phyloP scores from a whole-genome alignment of 2,113 vertebrate genomes.

The Eonycteris spelaea region DNA sequence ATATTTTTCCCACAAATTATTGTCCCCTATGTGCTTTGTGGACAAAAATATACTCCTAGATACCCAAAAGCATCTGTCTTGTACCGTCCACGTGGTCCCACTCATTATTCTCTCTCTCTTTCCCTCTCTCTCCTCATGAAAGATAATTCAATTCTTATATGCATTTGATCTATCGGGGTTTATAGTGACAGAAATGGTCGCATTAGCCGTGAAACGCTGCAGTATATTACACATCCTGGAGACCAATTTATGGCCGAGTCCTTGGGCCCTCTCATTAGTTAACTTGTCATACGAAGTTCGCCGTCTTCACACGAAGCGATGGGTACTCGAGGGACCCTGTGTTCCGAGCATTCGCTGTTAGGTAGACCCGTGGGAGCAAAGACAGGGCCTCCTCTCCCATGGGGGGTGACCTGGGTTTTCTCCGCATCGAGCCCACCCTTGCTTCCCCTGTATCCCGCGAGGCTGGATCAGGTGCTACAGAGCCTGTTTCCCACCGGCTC shows the following conservation, averaged over 20 bases:
- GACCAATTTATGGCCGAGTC: background rate
- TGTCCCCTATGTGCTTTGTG: background rate
- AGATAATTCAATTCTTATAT: background rate
- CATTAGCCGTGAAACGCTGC: background rate
- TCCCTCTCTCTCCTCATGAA: no score
- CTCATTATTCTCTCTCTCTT: background rate
- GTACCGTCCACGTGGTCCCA: rapidly evolving
- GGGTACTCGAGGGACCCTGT: rapidly evolving
- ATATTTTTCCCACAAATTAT: background rate
- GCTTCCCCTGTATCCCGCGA: rapidly evolving
- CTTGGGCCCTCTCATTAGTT: background rate
- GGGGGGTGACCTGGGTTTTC: background rate
- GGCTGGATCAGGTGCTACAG: rapidly evolving
- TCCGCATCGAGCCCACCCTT: rapidly evolving
- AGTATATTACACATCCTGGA: background rate
- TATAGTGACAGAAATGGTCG: background rate
- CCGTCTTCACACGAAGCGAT: background rate
- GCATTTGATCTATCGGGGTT: background rate
- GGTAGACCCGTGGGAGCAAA: background rate
- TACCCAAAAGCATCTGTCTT: background rate
- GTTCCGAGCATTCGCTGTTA: no score
- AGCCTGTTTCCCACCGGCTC: rapidly evolving
- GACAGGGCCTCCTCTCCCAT: rapidly evolving
- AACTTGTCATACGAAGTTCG: background rate
- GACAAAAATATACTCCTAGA: background rate